These are phyloP conservation scores for Phrynocephalus guinanensis DNA, from an alignment of 2,797 vertebrate species.

Conservation along the genomic window DNA sequence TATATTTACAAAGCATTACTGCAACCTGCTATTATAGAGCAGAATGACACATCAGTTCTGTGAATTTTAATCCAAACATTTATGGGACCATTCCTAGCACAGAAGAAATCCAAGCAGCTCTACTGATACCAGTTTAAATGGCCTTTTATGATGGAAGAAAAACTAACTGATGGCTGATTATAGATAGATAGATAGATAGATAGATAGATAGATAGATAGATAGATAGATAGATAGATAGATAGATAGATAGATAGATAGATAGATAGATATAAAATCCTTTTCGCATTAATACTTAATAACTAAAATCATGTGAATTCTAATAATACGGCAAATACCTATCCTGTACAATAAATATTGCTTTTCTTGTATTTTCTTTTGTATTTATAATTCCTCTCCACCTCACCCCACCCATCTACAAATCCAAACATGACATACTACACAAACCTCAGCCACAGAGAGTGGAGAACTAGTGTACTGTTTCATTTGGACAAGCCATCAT, in stretches of 20 bases:
- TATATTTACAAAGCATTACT: slow-evolving; percentile 6
- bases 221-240: no score
- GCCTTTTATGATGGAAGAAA: neutral
- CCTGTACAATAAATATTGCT: neutral
- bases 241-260: no score
- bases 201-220: no score
- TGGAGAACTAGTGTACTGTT: neutral
- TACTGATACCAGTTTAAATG: accelerated
- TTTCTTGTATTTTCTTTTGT: neutral
- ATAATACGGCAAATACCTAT: neutral
- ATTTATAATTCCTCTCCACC: neutral
- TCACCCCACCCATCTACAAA: no score
- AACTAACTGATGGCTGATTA: no score
- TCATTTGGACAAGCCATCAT: neutral
- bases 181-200: no score
- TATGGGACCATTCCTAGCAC: slow-evolving; percentile 33
- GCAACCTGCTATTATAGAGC: neutral
- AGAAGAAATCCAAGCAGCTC: neutral
- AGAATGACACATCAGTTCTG: neutral
- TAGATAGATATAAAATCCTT: neutral
- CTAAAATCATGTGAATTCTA: neutral
- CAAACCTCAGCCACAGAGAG: neutral
- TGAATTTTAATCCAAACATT: slow-evolving; percentile 5
- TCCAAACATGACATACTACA: neutral
- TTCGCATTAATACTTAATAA: neutral